These are phyloP conservation scores for Drosophila formosana DNA, from an alignment of 2,888 invertebrate species.

Conservation along the genomic window DNA sequence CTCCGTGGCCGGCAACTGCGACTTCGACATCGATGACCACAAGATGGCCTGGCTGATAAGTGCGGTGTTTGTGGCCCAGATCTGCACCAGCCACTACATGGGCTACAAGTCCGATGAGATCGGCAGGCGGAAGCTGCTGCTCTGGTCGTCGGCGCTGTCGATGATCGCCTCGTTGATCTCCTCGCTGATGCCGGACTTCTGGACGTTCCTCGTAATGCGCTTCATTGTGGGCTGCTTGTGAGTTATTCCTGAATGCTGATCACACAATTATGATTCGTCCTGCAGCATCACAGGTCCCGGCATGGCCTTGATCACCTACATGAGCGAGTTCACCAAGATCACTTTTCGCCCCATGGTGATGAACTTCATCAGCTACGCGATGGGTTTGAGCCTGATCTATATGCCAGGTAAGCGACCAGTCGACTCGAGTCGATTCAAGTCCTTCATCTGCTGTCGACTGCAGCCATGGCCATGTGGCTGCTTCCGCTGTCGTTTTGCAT, in stretches of 20 bases:
- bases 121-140: constrained; percentile 35
- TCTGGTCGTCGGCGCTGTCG: constrained; percentile 5
- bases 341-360: constrained; percentile 22
- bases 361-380: constrained; percentile 25
- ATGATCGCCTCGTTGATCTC: constrained; percentile 28
- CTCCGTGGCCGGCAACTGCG: constrained; percentile 34
- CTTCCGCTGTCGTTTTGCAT: constrained; percentile 8
- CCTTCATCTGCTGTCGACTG: background rate
- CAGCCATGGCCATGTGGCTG: constrained; percentile 23
- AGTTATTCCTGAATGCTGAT: constrained; percentile 9
- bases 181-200: constrained; percentile 48
- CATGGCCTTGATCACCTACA: constrained; percentile 31
- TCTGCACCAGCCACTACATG: constrained; percentile 30
- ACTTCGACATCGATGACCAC: constrained; percentile 26
- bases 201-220: constrained; percentile 38
- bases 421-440: too few relatives aligned
- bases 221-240: constrained; percentile 37
- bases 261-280: background rate
- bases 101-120: constrained; percentile 46
- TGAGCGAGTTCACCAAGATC: constrained; percentile 44
- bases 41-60: constrained; percentile 40
- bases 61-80: constrained; percentile 24
- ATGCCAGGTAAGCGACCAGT: constrained; percentile 41
- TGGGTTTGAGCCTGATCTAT: constrained; percentile 40
- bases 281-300: constrained; percentile 38